A percentile compares a stretch with the other conserved stretches of the same genome.
These are phyloP conservation scores for Ctenopoma kingsleyae DNA, from an alignment of 2,797 vertebrate species.

Conservation along the genomic window DNA sequence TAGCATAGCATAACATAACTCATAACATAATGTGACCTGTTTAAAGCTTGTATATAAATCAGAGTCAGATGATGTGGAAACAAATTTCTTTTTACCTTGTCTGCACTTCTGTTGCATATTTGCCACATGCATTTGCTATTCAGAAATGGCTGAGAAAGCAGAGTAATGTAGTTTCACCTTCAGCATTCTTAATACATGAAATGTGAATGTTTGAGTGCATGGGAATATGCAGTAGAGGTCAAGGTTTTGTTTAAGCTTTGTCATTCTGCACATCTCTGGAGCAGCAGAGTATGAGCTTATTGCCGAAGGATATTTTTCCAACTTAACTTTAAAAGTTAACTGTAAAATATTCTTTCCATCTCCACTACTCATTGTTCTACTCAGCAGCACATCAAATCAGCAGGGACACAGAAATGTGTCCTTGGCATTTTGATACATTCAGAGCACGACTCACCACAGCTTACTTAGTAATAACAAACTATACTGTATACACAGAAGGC, in stretches of 20 bases:
- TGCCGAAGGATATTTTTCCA: constrained; percentile 45
- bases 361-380: constrained; percentile 4
- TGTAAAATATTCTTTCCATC: constrained; percentile 27
- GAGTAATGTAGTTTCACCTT: constrained; percentile 3
- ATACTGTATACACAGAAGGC: constrained; percentile 32
- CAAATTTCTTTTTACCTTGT: neutral
- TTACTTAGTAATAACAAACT: constrained; percentile 38
- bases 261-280: constrained; percentile 18
- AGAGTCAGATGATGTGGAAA: too few species aligned
- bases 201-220: neutral
- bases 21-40: too few species aligned
- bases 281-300: constrained; percentile 4
- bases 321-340: constrained; percentile 9
- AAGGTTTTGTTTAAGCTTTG: constrained; percentile 14
- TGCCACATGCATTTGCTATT: too few species aligned
- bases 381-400: constrained; percentile 20
- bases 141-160: neutral
- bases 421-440: constrained; percentile 39
- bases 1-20: too few species aligned
- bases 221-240: constrained; percentile 22
- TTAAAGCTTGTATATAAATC: too few species aligned
- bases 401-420: constrained; percentile 23
- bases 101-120: neutral
- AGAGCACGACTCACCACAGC: constrained; percentile 40
- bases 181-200: constrained; percentile 12